Base-by-base conservation (phyloP, 2,888 invertebrate species). In the Sepioteuthis lessoniana region DNA sequence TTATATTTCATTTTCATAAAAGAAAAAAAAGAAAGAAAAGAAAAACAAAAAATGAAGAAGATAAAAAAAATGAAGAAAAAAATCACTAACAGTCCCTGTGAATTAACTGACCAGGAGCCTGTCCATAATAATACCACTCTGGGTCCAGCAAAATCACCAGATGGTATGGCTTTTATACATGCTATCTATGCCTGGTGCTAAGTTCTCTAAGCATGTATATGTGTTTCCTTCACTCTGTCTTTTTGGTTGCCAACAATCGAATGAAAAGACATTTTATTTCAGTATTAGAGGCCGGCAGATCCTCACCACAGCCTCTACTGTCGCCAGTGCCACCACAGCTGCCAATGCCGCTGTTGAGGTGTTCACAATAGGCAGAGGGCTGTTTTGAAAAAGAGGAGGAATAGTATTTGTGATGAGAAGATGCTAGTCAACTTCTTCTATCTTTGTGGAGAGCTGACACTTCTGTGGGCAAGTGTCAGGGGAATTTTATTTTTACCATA, bases 281-380 rank as follows among this genome's bases (percentile, higher is more conserved):
- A 35, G n/a, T 35, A 35, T 76, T 76, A 76, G 76, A 76, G 76
- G 76, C 76, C 76, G 35, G 76, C n/a, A 76, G 76, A 76, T 76
- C 35, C 76, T n/a, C 76, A 35, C 76, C 76, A 76, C 16, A 35
- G 76, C 35, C 35, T 76, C 76, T 10, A 35, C 76, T 76, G 76
- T 76, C 76, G n/a, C 76, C n/a, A 76, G n/a, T 76, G 76, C 76
- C 35, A 25, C 55, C 21, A 55, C 55, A 55, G 76, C 76, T 35
- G 76, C 76, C 76, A 76, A n/a, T n/a, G 76, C 76, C 35, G n/a
- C 76, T 76, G 76, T 76, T 76, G 76, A 76, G n/a, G n/a, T 76
- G n/a, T 76, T n/a, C 76, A 76, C 76, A 76, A 76, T 76, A 76
- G 76, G 76, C 76, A n/a, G 76, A 76, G 76, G 76, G n/a, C 35